A percentile compares a stretch with the other conserved stretches of the same genome.
phyloP scores from a whole-genome alignment of 2,797 vertebrate genomes.

The Urophycis tenuis region DNA sequence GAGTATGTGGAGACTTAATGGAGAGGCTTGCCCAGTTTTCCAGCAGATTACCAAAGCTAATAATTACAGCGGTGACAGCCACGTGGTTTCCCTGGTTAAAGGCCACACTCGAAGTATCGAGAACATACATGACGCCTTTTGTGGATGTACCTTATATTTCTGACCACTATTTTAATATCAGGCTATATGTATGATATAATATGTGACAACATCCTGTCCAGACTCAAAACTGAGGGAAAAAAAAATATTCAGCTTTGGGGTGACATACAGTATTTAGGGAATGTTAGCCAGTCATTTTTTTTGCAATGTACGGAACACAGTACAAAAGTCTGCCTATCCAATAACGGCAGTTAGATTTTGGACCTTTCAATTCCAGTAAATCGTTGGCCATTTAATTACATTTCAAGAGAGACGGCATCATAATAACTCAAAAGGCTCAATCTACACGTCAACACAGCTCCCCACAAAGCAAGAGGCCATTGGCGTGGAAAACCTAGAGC shows the following conservation, averaged over 20 bases:
- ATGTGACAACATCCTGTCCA: no score
- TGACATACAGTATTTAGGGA: not conserved
- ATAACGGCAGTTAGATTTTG: not conserved
- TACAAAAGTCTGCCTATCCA: not conserved
- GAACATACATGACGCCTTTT: not conserved
- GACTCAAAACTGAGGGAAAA: no score
- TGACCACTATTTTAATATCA: not conserved
- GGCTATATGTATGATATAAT: no score
- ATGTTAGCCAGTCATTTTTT: not conserved
- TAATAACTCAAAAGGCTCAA: not conserved
- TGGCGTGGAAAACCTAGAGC: not conserved
- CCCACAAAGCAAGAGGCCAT: not conserved
- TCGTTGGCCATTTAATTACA: not conserved
- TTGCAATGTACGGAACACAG: not conserved
- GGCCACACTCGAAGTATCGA: not conserved
- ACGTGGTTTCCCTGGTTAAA: slow-evolving; percentile 1
- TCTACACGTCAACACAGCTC: not conserved
- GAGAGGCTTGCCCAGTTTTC: no score
- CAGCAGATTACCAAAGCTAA: no score
- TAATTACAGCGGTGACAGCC: not conserved
- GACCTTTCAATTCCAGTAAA: slow-evolving; percentile 17
- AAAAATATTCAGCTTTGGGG: not conserved
- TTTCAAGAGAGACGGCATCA: not conserved
- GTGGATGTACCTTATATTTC: no score
- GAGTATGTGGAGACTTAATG: no score